A percentile compares a stretch with the other conserved stretches of the same genome.
Conservation (phyloP, 2,888 invertebrate species). For the Rambutsinella grinnellia region DNA sequence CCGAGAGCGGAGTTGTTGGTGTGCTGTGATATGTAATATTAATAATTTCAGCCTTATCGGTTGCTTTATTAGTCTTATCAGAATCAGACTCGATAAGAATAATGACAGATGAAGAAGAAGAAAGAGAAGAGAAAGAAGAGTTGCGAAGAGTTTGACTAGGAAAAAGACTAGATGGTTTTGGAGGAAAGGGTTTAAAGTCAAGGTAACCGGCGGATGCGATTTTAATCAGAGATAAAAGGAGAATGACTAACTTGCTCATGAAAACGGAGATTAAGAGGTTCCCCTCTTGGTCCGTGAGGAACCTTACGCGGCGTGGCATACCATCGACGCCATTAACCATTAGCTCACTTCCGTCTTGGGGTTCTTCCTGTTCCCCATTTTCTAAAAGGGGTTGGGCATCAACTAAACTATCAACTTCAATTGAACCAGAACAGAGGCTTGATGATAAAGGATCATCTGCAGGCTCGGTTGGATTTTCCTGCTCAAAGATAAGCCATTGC, state of each 20-base stretch:
- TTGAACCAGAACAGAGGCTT: neutral
- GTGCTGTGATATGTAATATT: too few species aligned
- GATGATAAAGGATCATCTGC: too few species aligned
- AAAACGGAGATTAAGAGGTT: slow-evolving; percentile 56
- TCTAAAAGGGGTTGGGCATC: neutral
- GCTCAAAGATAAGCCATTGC: slow-evolving; percentile 55
- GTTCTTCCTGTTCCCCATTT: neutral
- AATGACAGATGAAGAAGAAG: slow-evolving; percentile 4
- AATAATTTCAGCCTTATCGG: too few species aligned
- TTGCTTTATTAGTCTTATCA: too few species aligned
- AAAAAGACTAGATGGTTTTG: neutral
- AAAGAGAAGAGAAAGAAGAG: neutral
- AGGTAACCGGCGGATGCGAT: slow-evolving; percentile 46
- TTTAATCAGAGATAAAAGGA: slow-evolving; percentile 39
- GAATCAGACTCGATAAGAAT: slow-evolving; percentile 12
- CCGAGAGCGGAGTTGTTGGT: slow-evolving; percentile 11
- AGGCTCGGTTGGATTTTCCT: slow-evolving; percentile 33
- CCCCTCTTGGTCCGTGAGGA: slow-evolving; percentile 57
- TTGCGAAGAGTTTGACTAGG: too few species aligned
- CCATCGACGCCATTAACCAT: slow-evolving; percentile 16
- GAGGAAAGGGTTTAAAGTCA: slow-evolving; percentile 27
- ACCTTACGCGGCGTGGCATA: slow-evolving; percentile 42
- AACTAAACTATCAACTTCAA: slow-evolving; percentile 27
- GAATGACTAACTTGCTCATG: slow-evolving; percentile 57
- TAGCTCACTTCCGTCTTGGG: slow-evolving; percentile 1